phyloP scores from a whole-genome alignment of 2,888 invertebrate species.

The Barypeithes pellucidus region DNA sequence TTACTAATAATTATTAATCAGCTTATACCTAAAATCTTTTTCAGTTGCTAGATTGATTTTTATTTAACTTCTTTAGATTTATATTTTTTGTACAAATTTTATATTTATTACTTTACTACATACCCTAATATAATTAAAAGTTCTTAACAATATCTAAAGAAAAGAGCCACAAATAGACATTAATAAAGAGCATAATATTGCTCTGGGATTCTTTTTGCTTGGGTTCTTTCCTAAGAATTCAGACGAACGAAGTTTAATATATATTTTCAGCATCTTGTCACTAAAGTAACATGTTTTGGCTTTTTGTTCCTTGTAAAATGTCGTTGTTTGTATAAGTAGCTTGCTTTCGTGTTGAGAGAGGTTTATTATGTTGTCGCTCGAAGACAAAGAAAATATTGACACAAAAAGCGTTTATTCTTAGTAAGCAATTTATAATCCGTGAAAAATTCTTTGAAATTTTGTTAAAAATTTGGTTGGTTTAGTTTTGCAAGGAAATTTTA shows the following conservation, averaged over 20 bases:
- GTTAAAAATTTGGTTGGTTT: no score
- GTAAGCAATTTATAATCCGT: no score
- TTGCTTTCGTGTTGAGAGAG: background rate
- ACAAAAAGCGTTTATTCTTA: no score
- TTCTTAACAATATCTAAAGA: background rate
- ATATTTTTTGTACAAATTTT: no score
- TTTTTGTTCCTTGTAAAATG: background rate
- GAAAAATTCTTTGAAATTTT: no score
- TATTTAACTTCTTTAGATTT: no score
- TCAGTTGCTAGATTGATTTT: no score
- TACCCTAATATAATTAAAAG: background rate
- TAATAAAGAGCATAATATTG: background rate
- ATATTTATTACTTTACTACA: no score
- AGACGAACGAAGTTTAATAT: background rate
- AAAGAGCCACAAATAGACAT: background rate
- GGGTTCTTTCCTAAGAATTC: background rate
- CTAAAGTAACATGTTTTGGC: background rate
- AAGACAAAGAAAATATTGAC: background rate
- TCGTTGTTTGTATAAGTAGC: background rate
- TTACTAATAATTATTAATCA: no score
- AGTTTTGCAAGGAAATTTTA: no score
- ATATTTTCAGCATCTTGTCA: background rate
- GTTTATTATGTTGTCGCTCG: slow-evolving; percentile 3
- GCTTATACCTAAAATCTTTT: no score
- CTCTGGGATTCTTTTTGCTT: background rate